phyloP scores from a whole-genome alignment of 1,140 invertebrate species.

The Tetramorium simillimum region DNA sequence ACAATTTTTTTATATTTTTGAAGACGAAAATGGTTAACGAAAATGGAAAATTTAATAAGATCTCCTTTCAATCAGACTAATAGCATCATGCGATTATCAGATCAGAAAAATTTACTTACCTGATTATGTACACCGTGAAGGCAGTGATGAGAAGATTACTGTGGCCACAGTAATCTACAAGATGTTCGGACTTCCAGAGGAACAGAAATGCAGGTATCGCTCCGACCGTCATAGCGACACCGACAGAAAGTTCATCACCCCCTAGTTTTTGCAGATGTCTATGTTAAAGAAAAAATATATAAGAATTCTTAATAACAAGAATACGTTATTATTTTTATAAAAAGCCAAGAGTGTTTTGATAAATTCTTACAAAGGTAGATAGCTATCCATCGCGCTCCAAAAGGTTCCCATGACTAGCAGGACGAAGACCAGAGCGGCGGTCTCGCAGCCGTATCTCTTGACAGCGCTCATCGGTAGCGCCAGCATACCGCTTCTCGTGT shows the following conservation, averaged over 20 bases:
- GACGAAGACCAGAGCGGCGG: slow-evolving; percentile 89
- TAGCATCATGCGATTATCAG: background rate
- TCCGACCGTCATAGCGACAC: slow-evolving; percentile 88
- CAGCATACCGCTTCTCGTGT: slow-evolving; percentile 90
- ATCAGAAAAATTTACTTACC: slow-evolving; percentile 84
- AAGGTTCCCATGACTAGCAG: slow-evolving; percentile 90
- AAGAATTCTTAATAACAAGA: slow-evolving; percentile 3
- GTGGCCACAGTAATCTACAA: slow-evolving; percentile 94
- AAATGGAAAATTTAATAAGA: background rate
- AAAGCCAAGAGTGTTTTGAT: background rate
- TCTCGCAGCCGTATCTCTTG: slow-evolving; percentile 90
- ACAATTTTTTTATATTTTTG: background rate
- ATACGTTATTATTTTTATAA: slow-evolving; percentile 11
- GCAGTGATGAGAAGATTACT: slow-evolving; percentile 93
- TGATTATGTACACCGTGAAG: slow-evolving; percentile 92
- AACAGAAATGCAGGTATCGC: slow-evolving; percentile 90
- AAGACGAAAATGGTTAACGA: background rate
- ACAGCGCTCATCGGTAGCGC: slow-evolving; percentile 91
- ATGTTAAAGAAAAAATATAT: slow-evolving; percentile 1
- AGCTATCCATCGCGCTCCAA: slow-evolving; percentile 92
- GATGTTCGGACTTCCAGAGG: slow-evolving; percentile 91
- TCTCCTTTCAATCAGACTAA: background rate
- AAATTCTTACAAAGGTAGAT: slow-evolving; percentile 88
- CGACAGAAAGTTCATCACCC: slow-evolving; percentile 87
- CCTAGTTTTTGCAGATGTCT: slow-evolving; percentile 88